Percentiles rank a stretch among this genome's conserved stretches.
These are phyloP conservation scores for Notarius quadriscutis DNA, from an alignment of 2,113 vertebrate species.

Conservation along the genomic window DNA sequence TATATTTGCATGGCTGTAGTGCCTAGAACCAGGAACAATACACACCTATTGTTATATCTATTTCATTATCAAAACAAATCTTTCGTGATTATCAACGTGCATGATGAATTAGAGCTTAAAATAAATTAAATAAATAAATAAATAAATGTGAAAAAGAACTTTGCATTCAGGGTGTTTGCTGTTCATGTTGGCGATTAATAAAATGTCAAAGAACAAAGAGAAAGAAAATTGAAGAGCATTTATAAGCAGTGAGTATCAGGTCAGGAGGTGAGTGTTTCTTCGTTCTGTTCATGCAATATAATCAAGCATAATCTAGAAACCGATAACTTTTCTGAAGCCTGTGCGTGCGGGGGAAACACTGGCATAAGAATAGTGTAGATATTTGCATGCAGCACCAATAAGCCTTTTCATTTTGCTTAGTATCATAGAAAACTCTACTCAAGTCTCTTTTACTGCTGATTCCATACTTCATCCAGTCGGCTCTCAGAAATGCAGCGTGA, in stretches of 20 bases:
- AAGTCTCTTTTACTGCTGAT: background rate
- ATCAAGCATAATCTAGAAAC: too few species aligned
- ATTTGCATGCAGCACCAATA: constrained; percentile 7
- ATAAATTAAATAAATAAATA: background rate
- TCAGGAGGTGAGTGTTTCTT: constrained; percentile 24
- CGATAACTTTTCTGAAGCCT: too few species aligned
- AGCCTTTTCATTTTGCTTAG: constrained; percentile 21
- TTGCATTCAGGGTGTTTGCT: background rate
- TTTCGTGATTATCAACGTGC: background rate
- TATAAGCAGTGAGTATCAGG: background rate
- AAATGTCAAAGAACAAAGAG: background rate
- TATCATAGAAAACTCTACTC: background rate
- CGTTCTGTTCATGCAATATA: background rate
- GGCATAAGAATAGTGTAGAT: background rate
- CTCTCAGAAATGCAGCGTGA: background rate
- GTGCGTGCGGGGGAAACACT: background rate
- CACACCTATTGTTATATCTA: background rate
- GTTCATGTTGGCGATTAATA: background rate
- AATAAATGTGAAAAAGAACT: background rate
- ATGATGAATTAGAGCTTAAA: background rate
- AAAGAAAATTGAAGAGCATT: background rate
- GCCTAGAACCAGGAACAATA: background rate
- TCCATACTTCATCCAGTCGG: background rate
- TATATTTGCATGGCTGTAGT: constrained; percentile 35
- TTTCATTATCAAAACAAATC: background rate